Evolutionary conservation across 2,888 invertebrate genomes (phyloP), one percentile per base, ranked within the genome.

Genomic region (Tachina grossa): DNA sequence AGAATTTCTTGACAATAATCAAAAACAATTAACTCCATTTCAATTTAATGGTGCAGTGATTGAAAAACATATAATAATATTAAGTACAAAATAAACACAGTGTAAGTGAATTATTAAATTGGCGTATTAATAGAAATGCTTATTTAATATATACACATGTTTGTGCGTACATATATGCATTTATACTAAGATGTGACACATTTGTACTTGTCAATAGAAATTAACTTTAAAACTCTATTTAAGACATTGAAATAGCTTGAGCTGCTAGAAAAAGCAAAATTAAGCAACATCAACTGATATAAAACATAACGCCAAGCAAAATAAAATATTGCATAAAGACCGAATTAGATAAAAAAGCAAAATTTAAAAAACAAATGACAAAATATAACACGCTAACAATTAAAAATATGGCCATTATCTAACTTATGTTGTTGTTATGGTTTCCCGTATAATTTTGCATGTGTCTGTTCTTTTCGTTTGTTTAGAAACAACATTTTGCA

Each of bases 381-480:
- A 55, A 83, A 63, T 72, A 53, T 77, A 65, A 61, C 68, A 61
- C 59, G 53, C 61, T 83, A 61, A 74, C 72, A 77, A 77, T 74
- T 78, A 74, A 69, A 74, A 74, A 61, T 74, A 78, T 74, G 68
- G 53, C 78, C 74, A 68, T 80, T 80, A 80, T 80, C 65, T 80
- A 84, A 84, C 65, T 80, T 76, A 41, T 75, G 53, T 68, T 72
- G 13, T 80, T 71, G 22, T 63, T 65, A 49, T 75, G 66, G 47
- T 49, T 59, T 43, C 16, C 14, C 43, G 65, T 51, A 57, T 14
- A 76, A 55, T 19, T 63, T 68, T 13, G 9, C 45, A 41, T 49
- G 8, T 31, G 31, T 66, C 10, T 69, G 63, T 61, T 2, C 13
- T 39, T 14, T 39, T 82, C 16, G 13, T 9, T 75, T 66, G 22